Base-by-base conservation (phyloP, 2,888 invertebrate genomes). In the Philereme transversata region DNA sequence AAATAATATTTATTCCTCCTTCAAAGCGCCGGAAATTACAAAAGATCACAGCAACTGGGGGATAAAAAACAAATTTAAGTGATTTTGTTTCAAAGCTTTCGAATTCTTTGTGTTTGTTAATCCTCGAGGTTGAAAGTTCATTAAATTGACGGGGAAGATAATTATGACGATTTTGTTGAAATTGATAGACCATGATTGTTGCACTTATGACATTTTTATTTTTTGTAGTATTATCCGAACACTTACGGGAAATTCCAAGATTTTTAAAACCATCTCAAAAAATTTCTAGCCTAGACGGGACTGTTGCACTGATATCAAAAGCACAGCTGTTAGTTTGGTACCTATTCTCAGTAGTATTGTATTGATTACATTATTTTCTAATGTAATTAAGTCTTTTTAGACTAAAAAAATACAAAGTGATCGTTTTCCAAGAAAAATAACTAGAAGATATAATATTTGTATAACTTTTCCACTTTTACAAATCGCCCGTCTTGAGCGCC, bases 11-110 rank as follows among this genome's bases (percentile, higher is more conserved):
- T 72, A 65, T 68, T 58, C 61, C 62, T 59, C 55, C 57, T 62
- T 67, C 74, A 74, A 75, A 76, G 73, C 64, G 47, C 71, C 77
- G 78, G 78, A 77, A 75, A 77, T 78, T 79, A 68, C 71, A 61
- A 65, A 59, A 68, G 67, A 68, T 65, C 70, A 60, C 58, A 62
- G 65, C 51, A 64, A 61, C 60, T 38, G 62, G 53, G 57, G 62
- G 57, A 58, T 57, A 57, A 64, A 63, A 69, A 64, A 49, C 33
- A 55, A 64, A 49, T 50, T 57, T 60, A 56, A 56, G 60, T 59
- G 63, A 60, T 52, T 62, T 65, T 65, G 59, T 69, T 68, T 64
- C 54, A 44, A 49, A 53, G 62, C 51, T 53, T 36, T 46, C 9
- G 36, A 53, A 52, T 53, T 56, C 46, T 61, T 52, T 55, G 54